Base-by-base conservation (phyloP, 1,140 invertebrate genomes). In the Arion vulgaris region DNA sequence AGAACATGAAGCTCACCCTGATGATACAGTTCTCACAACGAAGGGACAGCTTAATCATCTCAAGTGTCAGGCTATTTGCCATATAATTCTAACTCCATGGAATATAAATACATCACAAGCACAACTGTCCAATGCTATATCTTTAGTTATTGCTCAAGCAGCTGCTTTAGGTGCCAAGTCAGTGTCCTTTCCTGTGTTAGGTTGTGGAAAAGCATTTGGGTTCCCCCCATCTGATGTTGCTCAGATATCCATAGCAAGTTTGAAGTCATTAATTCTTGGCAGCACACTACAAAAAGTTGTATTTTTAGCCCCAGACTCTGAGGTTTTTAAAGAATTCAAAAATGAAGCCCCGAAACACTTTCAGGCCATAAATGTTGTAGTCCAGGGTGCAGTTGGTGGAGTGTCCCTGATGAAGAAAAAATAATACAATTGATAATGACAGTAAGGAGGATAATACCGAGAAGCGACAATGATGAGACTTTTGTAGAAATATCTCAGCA, bases 151-250 rank as follows among this genome's bases (percentile, higher is more conserved):
- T 34, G 53, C 11, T 17, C 17, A 75, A 32, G 73, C 73, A 32
- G 11, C 0, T 45, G 38, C 28, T 38, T 19, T 49, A 49, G 28
- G 28, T 49, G 73, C 45, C 1, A 75, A 51, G 45, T 75, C 73
- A n/a, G 45, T 75, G 51, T 75, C 73, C 1, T 75, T 75, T 51
- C 73, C 73, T 75, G 73, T 49, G 17, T 51, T 75, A 17, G 73
- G 73, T 34, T 75, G 28, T 75, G 73, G 73, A 17, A 51, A 15
- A 49, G 73, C 73, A n/a, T 75, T 75, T 49, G 4, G 53, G 73
- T 75, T 53, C 34, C 73, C 73, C 0, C 9, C 73, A 28, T 75
- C 73, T 51, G 39, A 49, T 51, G 73, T 75, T 45, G 73, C 73
- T 7, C 1, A 75, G 39, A 45, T 51, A n/a, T 17, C 41, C 26